phyloP scores from a whole-genome alignment of 1,140 invertebrate genomes.

The Samia ricini region DNA sequence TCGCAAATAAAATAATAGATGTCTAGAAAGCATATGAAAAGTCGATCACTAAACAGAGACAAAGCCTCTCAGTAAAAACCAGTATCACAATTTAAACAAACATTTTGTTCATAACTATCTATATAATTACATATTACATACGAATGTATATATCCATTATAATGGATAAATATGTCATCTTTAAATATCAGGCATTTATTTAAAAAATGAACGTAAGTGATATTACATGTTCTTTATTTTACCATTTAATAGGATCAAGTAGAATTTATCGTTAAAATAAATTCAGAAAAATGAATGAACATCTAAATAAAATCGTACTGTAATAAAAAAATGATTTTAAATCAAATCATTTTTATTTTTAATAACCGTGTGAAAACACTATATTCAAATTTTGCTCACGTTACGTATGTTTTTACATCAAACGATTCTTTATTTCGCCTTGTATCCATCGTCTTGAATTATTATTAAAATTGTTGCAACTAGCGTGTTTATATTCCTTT shows the following conservation, averaged over 20 bases:
- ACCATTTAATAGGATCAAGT: too few relatives aligned
- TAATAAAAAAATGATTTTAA: too few relatives aligned
- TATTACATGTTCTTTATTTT: too few relatives aligned
- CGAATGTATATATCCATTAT: background rate
- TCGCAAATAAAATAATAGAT: background rate
- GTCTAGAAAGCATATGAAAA: background rate
- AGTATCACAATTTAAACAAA: slow-evolving; percentile 26
- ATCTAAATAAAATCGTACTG: too few relatives aligned
- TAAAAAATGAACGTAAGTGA: too few relatives aligned
- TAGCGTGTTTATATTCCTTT: background rate
- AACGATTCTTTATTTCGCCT: too few relatives aligned
- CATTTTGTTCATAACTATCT: slow-evolving; percentile 47
- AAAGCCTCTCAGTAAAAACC: slow-evolving; percentile 5
- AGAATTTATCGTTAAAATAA: too few relatives aligned
- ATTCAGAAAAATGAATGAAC: too few relatives aligned
- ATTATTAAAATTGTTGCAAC: background rate
- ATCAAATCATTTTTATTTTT: too few relatives aligned
- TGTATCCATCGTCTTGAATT: background rate
- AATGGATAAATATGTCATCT: background rate
- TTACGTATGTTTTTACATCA: too few relatives aligned
- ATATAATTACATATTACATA: slow-evolving; percentile 19
- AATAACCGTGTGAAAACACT: too few relatives aligned
- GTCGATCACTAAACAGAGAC: background rate
- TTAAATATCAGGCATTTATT: background rate
- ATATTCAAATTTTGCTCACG: too few relatives aligned